phyloP scores from a whole-genome alignment of 2,888 invertebrate species.

The Tineola bisselliella region DNA sequence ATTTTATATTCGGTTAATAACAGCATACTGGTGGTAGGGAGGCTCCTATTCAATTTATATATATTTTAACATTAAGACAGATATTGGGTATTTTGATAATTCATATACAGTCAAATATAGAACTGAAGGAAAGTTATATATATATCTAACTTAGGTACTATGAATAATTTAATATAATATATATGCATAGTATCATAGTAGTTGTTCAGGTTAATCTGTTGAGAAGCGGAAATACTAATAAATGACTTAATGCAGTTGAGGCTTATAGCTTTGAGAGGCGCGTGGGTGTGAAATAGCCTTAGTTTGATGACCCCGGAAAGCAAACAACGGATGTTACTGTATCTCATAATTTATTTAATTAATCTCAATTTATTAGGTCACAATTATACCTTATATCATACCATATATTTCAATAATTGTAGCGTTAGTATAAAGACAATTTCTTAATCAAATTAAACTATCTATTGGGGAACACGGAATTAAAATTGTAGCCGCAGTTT shows the following conservation, averaged over 20 bases:
- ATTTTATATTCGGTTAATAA: too few species aligned
- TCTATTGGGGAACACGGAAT: too few species aligned
- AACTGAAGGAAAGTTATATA: not conserved
- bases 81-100: too few species aligned
- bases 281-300: not conserved
- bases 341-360: constrained; percentile 6
- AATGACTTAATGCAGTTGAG: constrained; percentile 12
- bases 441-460: too few species aligned
- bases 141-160: not conserved
- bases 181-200: too few species aligned
- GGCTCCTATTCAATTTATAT: too few species aligned
- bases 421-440: too few species aligned
- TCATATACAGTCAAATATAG: not conserved
- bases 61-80: too few species aligned
- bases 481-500: too few species aligned
- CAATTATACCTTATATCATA: too few species aligned
- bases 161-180: not conserved
- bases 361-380: not conserved
- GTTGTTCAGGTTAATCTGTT: not conserved
- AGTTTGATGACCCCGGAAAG: constrained; percentile 4
- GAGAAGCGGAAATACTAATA: constrained; percentile 12
- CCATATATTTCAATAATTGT: too few species aligned
- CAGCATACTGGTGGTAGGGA: too few species aligned
- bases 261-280: constrained; percentile 2
- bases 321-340: not conserved